Percentiles rank a stretch among this genome's conserved stretches.
Conservation (phyloP, 2,888 invertebrate genomes). For the Acronicta psi region DNA sequence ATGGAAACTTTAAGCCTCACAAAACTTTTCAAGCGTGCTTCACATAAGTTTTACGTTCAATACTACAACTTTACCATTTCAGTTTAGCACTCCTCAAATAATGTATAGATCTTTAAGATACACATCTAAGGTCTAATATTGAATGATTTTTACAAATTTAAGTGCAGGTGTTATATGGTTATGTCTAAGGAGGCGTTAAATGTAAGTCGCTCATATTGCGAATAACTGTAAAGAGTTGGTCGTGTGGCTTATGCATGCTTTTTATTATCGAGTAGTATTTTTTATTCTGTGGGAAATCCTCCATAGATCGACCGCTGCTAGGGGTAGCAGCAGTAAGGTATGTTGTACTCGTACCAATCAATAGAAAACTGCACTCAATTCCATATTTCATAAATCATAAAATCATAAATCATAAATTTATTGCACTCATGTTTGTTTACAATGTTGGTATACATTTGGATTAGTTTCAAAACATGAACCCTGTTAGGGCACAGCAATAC, state of each 20-base stretch:
- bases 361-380: no score
- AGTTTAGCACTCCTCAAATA: not conserved
- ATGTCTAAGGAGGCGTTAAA: slow-evolving; percentile 74
- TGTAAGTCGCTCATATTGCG: slow-evolving; percentile 71
- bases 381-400: no score
- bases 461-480: no score
- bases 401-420: no score
- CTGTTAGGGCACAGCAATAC: no score
- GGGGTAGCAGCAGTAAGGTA: no score
- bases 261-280: slow-evolving; percentile 62
- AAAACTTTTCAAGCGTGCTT: slow-evolving; percentile 86
- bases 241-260: slow-evolving; percentile 69
- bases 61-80: slow-evolving; percentile 65
- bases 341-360: no score
- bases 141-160: not conserved
- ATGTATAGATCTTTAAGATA: not conserved
- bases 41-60: slow-evolving; percentile 86
- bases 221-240: slow-evolving; percentile 78
- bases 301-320: no score
- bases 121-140: not conserved
- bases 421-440: no score
- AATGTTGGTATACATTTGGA: no score
- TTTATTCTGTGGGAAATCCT: no score
- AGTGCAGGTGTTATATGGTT: slow-evolving; percentile 66
- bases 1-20: slow-evolving; percentile 83